Percentiles rank a stretch among this genome's conserved stretches.
phyloP scores from a whole-genome alignment of 2,797 vertebrate species.

The Ataeniobius toweri region DNA sequence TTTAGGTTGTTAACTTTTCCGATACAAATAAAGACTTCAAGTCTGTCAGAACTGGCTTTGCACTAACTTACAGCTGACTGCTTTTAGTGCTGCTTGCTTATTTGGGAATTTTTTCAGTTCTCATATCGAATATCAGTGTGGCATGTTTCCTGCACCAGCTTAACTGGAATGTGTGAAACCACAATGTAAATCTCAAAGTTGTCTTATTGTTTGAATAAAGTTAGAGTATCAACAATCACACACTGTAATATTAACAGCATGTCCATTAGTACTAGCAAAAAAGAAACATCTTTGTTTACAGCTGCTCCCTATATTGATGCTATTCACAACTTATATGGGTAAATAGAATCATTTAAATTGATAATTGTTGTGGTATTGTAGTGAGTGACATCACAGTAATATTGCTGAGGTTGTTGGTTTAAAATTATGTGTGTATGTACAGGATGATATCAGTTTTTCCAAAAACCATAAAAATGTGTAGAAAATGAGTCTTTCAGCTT shows the following conservation, averaged over 20 bases:
- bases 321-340: neutral
- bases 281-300: neutral
- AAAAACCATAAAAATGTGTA: neutral
- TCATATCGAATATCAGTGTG: too few relatives aligned
- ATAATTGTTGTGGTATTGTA: neutral
- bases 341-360: neutral
- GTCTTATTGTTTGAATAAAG: neutral
- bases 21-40: too few relatives aligned
- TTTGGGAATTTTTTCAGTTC: too few relatives aligned
- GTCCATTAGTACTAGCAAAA: neutral
- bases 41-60: too few relatives aligned
- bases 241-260: neutral
- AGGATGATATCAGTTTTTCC: neutral
- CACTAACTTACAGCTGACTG: too few relatives aligned
- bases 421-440: neutral
- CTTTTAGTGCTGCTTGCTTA: too few relatives aligned
- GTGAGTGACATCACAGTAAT: neutral
- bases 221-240: neutral
- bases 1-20: too few relatives aligned
- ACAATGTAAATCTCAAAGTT: too few relatives aligned
- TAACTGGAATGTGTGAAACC: too few relatives aligned
- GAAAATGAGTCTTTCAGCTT: neutral
- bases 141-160: too few relatives aligned
- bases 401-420: neutral
- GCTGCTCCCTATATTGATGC: neutral